Evolutionary conservation across 2,113 vertebrate species (phyloP).

Genomic region (Nycticebus coucang): DNA sequence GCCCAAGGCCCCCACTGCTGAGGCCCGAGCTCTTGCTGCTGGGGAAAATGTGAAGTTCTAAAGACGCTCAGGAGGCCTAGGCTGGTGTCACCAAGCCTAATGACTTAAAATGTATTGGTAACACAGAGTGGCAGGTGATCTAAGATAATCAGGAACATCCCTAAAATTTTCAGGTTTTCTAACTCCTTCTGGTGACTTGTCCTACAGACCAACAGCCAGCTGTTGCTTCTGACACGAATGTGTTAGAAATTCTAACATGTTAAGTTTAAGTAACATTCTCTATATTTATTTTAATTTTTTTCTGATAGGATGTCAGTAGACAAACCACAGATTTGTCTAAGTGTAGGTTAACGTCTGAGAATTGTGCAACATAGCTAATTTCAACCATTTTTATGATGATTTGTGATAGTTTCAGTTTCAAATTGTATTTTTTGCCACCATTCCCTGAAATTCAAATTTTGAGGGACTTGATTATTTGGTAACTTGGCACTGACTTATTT

Average conservation of each 20-base stretch:
- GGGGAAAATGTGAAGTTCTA: not conserved
- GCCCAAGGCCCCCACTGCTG: not conserved
- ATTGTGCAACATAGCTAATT: conserved; percentile 62
- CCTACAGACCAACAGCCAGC: not conserved
- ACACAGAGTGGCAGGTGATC: accelerated
- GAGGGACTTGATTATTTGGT: conserved; percentile 58
- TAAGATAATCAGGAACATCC: not conserved
- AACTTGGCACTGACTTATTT: conserved; percentile 57
- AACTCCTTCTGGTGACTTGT: not conserved
- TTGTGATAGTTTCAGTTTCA: conserved; percentile 68
- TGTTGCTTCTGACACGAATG: not conserved
- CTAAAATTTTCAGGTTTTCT: not conserved
- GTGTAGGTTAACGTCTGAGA: conserved; percentile 59
- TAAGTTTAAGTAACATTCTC: conserved; percentile 3
- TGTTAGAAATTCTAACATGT: not conserved
- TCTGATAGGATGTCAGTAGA: not conserved
- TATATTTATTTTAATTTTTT: conserved; percentile 15
- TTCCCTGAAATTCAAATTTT: conserved; percentile 76
- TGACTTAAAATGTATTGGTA: not conserved
- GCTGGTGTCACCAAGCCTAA: not conserved
- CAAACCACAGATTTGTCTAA: not conserved
- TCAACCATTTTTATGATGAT: conserved; percentile 59
- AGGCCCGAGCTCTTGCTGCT: not conserved
- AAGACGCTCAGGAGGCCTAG: not conserved
- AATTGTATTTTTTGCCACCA: conserved; percentile 69